Base-by-base conservation (phyloP, 2,113 vertebrate species). In the Electrona antarctica region DNA sequence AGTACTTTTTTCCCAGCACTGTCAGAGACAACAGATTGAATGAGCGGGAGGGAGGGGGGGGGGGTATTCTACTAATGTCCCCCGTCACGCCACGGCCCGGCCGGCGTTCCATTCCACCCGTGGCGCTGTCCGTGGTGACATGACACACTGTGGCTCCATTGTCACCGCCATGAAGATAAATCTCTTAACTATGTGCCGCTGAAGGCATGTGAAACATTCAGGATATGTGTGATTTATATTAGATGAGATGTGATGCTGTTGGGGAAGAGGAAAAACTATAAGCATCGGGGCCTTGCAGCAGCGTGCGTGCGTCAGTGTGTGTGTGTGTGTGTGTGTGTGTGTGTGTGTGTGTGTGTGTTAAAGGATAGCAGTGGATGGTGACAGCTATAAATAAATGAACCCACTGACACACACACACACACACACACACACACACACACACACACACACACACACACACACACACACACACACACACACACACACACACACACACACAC, bases 381-480 rank as follows among this genome's bases (percentile, higher is more conserved):
- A 71, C 47, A 11, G 6, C 83, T 88, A 88, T 85, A 89, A 87
- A 90, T 90, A 92, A 52, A 48, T 67, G 79, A 79, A 77, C 83
- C 70, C 72, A 73, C 76, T 80, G 73, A 88, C 82, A 72, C 75
- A 64, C 14, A 41, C 33, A 41, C 33, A 2, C 33, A 33, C 29
- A 33, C 29, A 33, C 29, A 33, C 29, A 33, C 29, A 33, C 29
- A 33, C 29, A 33, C 29, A 33, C 29, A 33, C 29, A 33, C 29
- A 33, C 29, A 33, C 29, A 33, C 29, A 33, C 29, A 33, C 29
- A 33, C 29, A 33, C 29, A 33, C 29, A 33, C 29, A 33, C 29
- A 33, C 29, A 33, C 29, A 33, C 29, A 33, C 29, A 88, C 82
- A 72, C 75, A 64, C 14, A 41, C 33, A 41, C 33, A 2, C 33